Conservation (phyloP, 2,888 invertebrate genomes). For the Lasioglossum figueresi region DNA sequence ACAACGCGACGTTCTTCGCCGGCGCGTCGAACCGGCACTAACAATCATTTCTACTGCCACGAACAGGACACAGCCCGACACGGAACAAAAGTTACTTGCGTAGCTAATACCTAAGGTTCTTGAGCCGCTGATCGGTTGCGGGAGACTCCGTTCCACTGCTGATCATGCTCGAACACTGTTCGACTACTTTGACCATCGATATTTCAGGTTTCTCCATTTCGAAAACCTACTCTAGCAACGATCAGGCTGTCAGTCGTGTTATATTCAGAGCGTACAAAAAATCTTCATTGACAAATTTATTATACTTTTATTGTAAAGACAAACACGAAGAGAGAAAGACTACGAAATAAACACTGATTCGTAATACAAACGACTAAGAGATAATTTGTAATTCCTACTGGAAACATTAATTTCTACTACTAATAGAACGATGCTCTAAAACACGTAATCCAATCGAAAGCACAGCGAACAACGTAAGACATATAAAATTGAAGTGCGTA, state of each 20-base stretch:
- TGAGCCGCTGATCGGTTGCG: neutral
- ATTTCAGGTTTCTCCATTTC: neutral
- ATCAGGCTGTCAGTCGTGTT: neutral
- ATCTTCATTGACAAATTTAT: neutral
- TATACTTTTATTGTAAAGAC: neutral
- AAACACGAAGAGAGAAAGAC: neutral
- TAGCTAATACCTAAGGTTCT: conserved; percentile 8
- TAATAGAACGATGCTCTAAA: neutral
- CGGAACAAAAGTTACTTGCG: conserved; percentile 9
- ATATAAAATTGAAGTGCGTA: neutral
- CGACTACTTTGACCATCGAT: neutral
- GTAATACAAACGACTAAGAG: neutral
- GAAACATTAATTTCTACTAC: neutral
- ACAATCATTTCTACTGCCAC: conserved; percentile 50
- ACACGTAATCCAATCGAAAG: neutral
- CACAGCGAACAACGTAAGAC: neutral
- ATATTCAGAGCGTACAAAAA: neutral
- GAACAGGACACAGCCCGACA: conserved; percentile 40
- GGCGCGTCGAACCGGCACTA: conserved; percentile 28
- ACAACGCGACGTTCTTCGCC: conserved; percentile 45
- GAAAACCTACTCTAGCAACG: neutral
- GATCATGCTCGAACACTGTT: neutral
- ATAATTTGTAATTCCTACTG: neutral
- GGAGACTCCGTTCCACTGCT: neutral
- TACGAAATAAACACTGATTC: neutral